Conservation (phyloP, 2,113 vertebrate genomes). For the Centropristis striata region DNA sequence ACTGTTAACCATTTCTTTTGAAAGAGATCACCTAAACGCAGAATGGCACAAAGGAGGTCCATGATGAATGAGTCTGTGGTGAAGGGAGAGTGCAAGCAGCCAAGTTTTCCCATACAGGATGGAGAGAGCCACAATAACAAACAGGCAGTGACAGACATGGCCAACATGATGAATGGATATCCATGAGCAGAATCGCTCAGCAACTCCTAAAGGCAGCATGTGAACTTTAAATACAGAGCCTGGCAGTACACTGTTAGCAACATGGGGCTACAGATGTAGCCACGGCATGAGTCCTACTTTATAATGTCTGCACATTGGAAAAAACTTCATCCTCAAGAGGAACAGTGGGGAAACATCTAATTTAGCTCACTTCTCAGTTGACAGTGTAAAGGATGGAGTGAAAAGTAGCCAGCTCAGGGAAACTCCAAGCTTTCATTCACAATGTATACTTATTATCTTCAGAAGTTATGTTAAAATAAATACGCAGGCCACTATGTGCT, state of each 20-base stretch:
- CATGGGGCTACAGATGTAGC: slow-evolving; percentile 23
- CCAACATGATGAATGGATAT: slow-evolving; percentile 71
- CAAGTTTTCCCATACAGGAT: slow-evolving; percentile 43
- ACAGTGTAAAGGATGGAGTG: slow-evolving; percentile 27
- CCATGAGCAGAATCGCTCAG: slow-evolving; percentile 31
- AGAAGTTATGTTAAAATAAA: slow-evolving; percentile 37
- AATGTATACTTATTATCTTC: slow-evolving; percentile 32
- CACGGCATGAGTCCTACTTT: slow-evolving; percentile 9
- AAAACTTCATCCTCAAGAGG: slow-evolving; percentile 37
- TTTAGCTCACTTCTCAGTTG: slow-evolving; percentile 28
- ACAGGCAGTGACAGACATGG: slow-evolving; percentile 58
- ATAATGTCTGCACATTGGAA: slow-evolving; percentile 13
- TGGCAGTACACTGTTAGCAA: slow-evolving; percentile 18
- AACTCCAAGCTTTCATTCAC: slow-evolving; percentile 20
- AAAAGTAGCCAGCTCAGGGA: slow-evolving; percentile 34
- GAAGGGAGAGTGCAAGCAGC: slow-evolving; percentile 40
- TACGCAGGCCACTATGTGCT: not conserved
- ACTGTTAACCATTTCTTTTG: slow-evolving; percentile 21
- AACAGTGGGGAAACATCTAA: slow-evolving; percentile 31
- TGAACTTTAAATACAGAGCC: slow-evolving; percentile 57
- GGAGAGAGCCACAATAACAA: slow-evolving; percentile 65
- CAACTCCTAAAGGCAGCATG: slow-evolving; percentile 30
- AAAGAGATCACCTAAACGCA: slow-evolving; percentile 31
- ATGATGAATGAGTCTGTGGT: slow-evolving; percentile 67
- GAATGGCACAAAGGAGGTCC: slow-evolving; percentile 26